Percentiles rank a stretch among this genome's conserved stretches.
These are phyloP conservation scores for Aphaenogaster floridana DNA, from an alignment of 1,140 invertebrate genomes.

Conservation along the genomic window DNA sequence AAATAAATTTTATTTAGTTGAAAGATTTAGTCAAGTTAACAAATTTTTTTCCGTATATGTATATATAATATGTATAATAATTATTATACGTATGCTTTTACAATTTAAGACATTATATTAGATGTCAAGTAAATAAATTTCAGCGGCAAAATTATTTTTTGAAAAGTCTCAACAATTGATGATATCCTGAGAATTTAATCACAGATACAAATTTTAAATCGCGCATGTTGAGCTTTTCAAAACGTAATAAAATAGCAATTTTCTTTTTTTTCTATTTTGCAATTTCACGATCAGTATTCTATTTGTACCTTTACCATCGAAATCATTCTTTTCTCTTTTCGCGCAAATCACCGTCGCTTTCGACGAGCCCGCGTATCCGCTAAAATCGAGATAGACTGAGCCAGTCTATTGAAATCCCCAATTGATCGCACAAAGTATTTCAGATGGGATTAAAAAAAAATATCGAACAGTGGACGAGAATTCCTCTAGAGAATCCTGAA, in stretches of 20 bases:
- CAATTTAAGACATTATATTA: not conserved
- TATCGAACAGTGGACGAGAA: not conserved
- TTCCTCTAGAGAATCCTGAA: constrained; percentile 3
- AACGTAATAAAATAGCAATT: constrained; percentile 4
- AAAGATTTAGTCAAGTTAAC: no score
- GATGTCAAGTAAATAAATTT: not conserved
- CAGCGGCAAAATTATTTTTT: not conserved
- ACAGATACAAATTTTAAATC: not conserved
- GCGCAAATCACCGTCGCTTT: not conserved
- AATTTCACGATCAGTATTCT: not conserved
- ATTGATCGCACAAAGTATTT: not conserved
- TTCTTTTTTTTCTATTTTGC: not conserved
- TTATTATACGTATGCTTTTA: not conserved
- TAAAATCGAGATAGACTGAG: constrained; percentile 18
- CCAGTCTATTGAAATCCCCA: not conserved
- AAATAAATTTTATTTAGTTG: no score
- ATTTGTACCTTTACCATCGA: not conserved
- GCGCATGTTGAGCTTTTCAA: not conserved
- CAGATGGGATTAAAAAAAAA: constrained; percentile 1
- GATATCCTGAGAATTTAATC: not conserved
- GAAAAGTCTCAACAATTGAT: not conserved
- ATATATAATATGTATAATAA: no score
- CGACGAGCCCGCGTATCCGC: not conserved
- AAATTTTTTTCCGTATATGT: no score
- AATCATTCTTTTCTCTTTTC: not conserved